Conservation (phyloP, 2,888 invertebrate species). For the Caenorhabditis angaria region DNA sequence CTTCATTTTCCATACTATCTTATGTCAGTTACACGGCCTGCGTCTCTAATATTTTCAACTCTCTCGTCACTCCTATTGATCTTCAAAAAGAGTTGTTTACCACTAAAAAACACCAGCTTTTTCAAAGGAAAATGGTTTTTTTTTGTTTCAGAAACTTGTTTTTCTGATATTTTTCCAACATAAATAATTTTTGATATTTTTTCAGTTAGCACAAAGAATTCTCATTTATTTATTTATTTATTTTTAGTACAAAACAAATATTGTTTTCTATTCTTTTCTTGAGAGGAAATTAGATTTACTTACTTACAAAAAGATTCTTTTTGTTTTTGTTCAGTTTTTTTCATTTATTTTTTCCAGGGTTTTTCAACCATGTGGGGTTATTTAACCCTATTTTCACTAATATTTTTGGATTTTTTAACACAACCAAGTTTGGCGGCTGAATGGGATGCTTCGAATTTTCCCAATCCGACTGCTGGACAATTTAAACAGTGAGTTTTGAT, state of each 20-base stretch:
- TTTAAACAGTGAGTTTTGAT: constrained; percentile 34
- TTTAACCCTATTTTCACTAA: no score
- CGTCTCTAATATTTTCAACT: not conserved
- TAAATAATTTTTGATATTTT: not conserved
- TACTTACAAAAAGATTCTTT: no score
- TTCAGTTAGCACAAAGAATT: not conserved
- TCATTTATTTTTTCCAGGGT: not conserved
- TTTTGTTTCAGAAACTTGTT: not conserved
- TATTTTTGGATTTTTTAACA: not conserved
- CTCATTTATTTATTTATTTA: not conserved
- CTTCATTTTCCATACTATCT: not conserved
- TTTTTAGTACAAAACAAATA: not conserved
- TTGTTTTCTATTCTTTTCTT: not conserved
- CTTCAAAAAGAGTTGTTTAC: not conserved
- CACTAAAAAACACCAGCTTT: not conserved
- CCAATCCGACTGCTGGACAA: constrained; percentile 64
- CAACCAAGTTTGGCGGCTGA: constrained; percentile 24
- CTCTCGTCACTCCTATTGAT: not conserved
- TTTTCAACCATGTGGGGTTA: constrained; percentile 2
- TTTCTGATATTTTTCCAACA: not conserved
- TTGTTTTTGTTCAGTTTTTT: not conserved
- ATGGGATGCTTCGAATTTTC: constrained; percentile 65
- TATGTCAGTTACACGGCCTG: not conserved
- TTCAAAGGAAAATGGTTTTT: not conserved
- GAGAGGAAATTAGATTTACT: not conserved